Percentiles rank a stretch among this genome's conserved stretches.
Evolutionary conservation across 2,797 vertebrate genomes (phyloP).

Genomic region (Acanthiza pusilla): DNA sequence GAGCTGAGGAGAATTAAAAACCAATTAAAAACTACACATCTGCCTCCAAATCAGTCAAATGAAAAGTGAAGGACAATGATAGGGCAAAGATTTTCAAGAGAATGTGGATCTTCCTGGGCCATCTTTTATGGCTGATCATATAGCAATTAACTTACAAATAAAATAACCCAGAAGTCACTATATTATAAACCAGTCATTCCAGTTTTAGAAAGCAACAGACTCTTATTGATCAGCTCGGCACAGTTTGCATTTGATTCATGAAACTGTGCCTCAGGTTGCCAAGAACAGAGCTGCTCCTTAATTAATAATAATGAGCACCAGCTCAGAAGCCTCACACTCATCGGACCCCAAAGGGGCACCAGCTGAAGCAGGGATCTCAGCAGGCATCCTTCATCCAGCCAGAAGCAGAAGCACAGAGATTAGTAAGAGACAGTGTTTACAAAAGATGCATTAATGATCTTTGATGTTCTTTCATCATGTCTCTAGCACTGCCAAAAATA

Average conservation of each 20-base stretch:
- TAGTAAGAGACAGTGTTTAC: neutral
- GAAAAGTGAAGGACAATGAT: neutral
- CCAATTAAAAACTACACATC: constrained; percentile 14
- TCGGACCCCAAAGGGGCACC: neutral
- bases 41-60: neutral
- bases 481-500: neutral
- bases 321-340: constrained; percentile 1
- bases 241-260: constrained; percentile 20
- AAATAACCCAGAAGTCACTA: neutral
- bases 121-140: neutral
- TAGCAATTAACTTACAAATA: neutral
- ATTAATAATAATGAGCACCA: constrained; percentile 49
- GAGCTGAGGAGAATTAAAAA: constrained; percentile 41
- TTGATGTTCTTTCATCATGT: neutral
- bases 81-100: neutral
- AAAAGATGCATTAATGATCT: neutral
- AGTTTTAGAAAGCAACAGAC: neutral
- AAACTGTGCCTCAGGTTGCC: neutral
- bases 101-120: neutral
- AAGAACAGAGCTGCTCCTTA: constrained; percentile 18
- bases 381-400: neutral
- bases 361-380: constrained; percentile 1
- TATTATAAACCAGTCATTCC: neutral
- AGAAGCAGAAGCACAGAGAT: neutral
- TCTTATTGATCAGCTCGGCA: constrained; percentile 14